Conservation (phyloP, 2,888 invertebrate genomes). For the Netelia melanura region DNA sequence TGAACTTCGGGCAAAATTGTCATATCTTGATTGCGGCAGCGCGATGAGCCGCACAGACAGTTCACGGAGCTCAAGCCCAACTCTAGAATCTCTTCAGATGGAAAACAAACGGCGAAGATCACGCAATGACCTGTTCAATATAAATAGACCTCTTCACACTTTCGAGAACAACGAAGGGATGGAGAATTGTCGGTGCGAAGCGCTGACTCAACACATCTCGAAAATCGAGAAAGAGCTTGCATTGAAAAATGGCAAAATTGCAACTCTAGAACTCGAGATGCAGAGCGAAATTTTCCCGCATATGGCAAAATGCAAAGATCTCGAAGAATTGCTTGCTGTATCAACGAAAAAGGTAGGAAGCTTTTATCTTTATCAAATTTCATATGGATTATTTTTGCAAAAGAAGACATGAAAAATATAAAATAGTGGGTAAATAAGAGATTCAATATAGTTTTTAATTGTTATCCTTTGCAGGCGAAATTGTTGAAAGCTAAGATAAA, state of each 20-base stretch:
- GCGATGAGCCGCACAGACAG: constrained; percentile 66
- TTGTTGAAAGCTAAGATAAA: constrained; percentile 71
- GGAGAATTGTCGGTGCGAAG: constrained; percentile 56
- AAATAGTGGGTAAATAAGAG: too few species aligned
- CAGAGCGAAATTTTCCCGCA: constrained; percentile 78
- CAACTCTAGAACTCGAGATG: constrained; percentile 79
- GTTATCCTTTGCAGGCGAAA: constrained; percentile 65
- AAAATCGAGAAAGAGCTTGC: constrained; percentile 78
- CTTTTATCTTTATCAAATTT: too few species aligned
- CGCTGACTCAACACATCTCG: constrained; percentile 72
- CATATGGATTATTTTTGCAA: too few species aligned
- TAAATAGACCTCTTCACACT: constrained; percentile 73
- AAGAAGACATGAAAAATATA: too few species aligned
- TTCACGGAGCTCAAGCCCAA: constrained; percentile 75
- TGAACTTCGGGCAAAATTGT: constrained; percentile 72
- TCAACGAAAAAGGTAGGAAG: constrained; percentile 74
- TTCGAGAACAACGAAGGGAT: constrained; percentile 51
- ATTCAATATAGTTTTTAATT: constrained; percentile 1
- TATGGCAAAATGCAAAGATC: constrained; percentile 78
- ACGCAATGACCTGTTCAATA: constrained; percentile 76
- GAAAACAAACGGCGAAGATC: constrained; percentile 72
- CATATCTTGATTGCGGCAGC: constrained; percentile 82
- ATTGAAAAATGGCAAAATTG: constrained; percentile 78
- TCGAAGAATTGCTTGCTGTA: constrained; percentile 74
- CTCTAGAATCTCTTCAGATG: constrained; percentile 64